These are phyloP conservation scores for Monoplex corrugatus DNA, from an alignment of 2,888 invertebrate species.

Conservation along the genomic window DNA sequence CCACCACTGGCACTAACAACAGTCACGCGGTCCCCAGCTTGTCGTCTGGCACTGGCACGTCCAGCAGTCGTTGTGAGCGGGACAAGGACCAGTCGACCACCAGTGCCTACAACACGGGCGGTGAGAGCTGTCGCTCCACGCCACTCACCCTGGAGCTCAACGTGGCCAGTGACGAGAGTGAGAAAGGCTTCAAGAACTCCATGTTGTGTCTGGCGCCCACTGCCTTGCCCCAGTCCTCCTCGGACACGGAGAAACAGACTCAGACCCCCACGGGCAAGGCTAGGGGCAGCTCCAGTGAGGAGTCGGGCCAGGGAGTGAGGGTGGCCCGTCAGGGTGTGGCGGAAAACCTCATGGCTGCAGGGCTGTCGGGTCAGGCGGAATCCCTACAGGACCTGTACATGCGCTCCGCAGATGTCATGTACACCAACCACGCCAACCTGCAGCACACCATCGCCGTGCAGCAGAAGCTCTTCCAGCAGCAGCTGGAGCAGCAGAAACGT, in stretches of 20 bases:
- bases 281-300: conserved; percentile 58
- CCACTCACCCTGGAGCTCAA: conserved; percentile 79
- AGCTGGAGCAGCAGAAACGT: conserved; percentile 71
- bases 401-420: conserved; percentile 86
- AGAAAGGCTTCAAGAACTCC: conserved; percentile 75
- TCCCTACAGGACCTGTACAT: conserved; percentile 79
- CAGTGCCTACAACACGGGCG: conserved; percentile 86
- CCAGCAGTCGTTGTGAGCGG: conserved; percentile 60
- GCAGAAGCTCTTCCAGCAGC: conserved; percentile 84
- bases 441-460: conserved; percentile 87
- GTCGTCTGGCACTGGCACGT: conserved; percentile 53
- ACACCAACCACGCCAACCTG: conserved; percentile 87
- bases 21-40: conserved; percentile 19
- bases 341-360: conserved; percentile 48
- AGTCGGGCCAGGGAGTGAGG: conserved; percentile 59
- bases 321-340: conserved; percentile 79
- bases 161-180: conserved; percentile 73
- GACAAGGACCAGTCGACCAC: conserved; percentile 80
- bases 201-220: conserved; percentile 75
- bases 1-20: too few relatives aligned
- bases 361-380: conserved; percentile 60
- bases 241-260: conserved; percentile 79
- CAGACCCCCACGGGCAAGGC: conserved; percentile 71
- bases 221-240: conserved; percentile 63
- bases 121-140: conserved; percentile 88